These are phyloP conservation scores for Eunapius fragilis DNA, from an alignment of 37 sponge, comb jelly and placozoan genomes.

Conservation along the genomic window DNA sequence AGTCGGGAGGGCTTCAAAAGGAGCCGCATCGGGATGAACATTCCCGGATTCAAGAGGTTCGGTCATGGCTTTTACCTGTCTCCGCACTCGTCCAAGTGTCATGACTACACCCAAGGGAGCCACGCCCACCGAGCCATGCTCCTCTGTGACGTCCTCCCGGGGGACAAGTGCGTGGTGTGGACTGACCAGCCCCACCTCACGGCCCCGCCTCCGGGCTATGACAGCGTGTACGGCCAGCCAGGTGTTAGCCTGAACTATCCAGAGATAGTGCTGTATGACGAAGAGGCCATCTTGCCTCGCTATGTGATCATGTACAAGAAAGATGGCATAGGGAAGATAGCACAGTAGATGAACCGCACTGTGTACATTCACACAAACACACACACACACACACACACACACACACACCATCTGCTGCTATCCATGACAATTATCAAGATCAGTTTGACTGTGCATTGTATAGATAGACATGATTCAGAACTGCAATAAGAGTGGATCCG, in stretches of 20 bases:
- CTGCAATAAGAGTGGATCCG: too few species aligned
- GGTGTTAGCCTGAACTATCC: slow-evolving; percentile 63
- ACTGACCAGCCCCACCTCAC: slow-evolving; percentile 36
- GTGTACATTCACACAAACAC: too few species aligned
- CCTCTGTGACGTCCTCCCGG: slow-evolving; percentile 65
- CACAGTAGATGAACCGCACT: slow-evolving; percentile 6
- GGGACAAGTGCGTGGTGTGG: slow-evolving; percentile 34
- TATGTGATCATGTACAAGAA: slow-evolving; percentile 49
- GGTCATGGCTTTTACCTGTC: slow-evolving; percentile 84
- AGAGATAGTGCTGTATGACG: slow-evolving; percentile 51
- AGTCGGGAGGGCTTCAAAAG: slow-evolving; percentile 50
- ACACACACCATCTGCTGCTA: too few species aligned
- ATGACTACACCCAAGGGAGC: slow-evolving; percentile 76
- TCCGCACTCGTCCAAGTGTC: slow-evolving; percentile 81
- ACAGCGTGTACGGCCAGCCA: slow-evolving; percentile 66
- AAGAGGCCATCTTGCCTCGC: slow-evolving; percentile 47
- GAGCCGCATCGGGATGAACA: slow-evolving; percentile 41
- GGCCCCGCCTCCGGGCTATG: slow-evolving; percentile 59
- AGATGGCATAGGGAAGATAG: slow-evolving; percentile 69
- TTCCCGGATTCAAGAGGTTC: slow-evolving; percentile 54
- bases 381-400: too few species aligned
- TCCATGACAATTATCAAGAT: too few species aligned
- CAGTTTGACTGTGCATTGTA: too few species aligned
- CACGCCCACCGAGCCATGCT: slow-evolving; percentile 67
- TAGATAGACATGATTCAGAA: too few species aligned